Conservation (phyloP, 1,140 invertebrate species). For the Drosophila repleta region DNA sequence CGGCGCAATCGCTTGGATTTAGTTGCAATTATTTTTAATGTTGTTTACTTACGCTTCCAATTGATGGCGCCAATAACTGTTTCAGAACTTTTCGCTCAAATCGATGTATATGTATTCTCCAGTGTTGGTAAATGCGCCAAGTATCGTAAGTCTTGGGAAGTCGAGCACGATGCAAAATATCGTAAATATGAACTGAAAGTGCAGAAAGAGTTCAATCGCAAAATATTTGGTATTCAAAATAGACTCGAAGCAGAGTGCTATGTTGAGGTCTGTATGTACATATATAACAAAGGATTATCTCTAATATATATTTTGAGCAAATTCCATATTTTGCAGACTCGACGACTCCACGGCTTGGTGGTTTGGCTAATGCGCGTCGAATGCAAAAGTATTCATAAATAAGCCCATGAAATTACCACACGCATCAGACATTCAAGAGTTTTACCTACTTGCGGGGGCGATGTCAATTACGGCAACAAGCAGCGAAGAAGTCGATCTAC, state of each 20-base stretch:
- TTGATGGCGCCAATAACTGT: slow-evolving; percentile 83
- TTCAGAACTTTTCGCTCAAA: slow-evolving; percentile 71
- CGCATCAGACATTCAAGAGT: slow-evolving; percentile 40
- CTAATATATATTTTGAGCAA: background rate
- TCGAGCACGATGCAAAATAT: slow-evolving; percentile 30
- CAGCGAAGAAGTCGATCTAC: slow-evolving; percentile 39
- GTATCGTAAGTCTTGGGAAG: no score
- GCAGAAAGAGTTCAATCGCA: background rate
- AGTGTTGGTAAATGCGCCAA: no score
- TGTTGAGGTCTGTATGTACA: no score
- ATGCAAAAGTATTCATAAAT: slow-evolving; percentile 52
- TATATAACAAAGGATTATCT: background rate
- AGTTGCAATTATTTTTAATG: slow-evolving; percentile 83
- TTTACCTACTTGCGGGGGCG: slow-evolving; percentile 35
- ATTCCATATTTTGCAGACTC: background rate
- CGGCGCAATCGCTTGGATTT: slow-evolving; percentile 79
- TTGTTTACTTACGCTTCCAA: slow-evolving; percentile 81
- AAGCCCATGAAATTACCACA: slow-evolving; percentile 52
- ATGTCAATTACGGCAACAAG: slow-evolving; percentile 65
- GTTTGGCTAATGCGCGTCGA: slow-evolving; percentile 14
- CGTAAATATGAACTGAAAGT: slow-evolving; percentile 3
- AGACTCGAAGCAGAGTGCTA: background rate
- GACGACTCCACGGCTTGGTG: background rate
- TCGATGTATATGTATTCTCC: no score
- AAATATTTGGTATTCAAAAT: slow-evolving; percentile 1